These are phyloP conservation scores for Chamaetylas fuelleborni DNA, from an alignment of 2,113 vertebrate genomes.

Conservation along the genomic window DNA sequence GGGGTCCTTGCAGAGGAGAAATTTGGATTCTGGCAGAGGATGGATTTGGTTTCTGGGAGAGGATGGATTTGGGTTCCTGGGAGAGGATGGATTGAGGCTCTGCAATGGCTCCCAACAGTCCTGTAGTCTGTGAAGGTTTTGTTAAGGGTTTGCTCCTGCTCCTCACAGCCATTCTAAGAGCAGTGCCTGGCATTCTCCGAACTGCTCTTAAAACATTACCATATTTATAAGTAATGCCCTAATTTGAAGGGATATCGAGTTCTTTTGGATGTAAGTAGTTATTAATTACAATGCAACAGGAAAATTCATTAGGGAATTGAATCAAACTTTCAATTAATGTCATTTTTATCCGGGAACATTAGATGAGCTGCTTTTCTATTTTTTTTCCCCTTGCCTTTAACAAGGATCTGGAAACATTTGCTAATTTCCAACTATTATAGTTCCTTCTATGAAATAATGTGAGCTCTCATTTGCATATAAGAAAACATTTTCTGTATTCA, in stretches of 20 bases:
- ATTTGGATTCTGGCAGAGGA: background rate
- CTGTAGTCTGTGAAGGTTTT: background rate
- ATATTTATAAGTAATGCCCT: slow-evolving; percentile 40
- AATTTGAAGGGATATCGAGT: slow-evolving; percentile 20
- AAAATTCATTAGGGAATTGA: slow-evolving; percentile 52
- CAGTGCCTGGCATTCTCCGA: background rate
- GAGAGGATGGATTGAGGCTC: background rate
- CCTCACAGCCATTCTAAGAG: background rate
- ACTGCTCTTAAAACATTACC: background rate
- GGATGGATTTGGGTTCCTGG: rapidly evolving
- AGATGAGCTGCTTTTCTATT: background rate
- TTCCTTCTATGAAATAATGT: slow-evolving; percentile 19
- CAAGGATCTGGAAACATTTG: slow-evolving; percentile 28
- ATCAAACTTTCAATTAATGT: slow-evolving; percentile 58
- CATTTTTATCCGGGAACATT: slow-evolving; percentile 29
- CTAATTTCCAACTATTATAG: slow-evolving; percentile 37
- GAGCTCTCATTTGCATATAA: slow-evolving; percentile 44
- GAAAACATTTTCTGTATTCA: slow-evolving; percentile 35
- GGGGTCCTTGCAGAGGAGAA: background rate
- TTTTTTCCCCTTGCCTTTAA: background rate
- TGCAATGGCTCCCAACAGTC: background rate
- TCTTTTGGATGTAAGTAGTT: slow-evolving; percentile 32
- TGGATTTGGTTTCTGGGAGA: background rate
- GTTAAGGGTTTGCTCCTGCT: background rate
- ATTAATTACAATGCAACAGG: slow-evolving; percentile 54